Conservation (phyloP, 2,113 vertebrate genomes). For the Hystrix cristata region DNA sequence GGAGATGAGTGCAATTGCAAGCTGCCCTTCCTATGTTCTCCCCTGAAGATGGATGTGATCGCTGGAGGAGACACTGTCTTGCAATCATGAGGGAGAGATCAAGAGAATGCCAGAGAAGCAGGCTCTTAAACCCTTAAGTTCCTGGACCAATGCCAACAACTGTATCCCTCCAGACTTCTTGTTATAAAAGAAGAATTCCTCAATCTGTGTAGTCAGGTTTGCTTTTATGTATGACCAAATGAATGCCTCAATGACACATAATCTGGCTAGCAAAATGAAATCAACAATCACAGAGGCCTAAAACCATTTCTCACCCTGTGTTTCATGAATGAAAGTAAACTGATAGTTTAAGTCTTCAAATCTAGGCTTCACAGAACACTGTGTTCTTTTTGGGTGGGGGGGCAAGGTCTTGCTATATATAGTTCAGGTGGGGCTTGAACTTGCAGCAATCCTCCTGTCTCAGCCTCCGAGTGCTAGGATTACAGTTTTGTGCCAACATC, state of each 20-base stretch:
- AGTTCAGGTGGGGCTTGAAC: background rate
- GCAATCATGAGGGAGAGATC: background rate
- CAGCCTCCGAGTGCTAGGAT: background rate
- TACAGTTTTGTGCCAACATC: fast-evolving
- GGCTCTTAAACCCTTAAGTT: background rate
- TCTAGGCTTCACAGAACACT: background rate
- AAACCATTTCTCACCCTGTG: background rate
- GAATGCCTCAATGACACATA: background rate
- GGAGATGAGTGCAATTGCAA: background rate
- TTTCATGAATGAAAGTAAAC: background rate
- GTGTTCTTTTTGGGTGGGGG: background rate
- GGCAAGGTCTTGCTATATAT: background rate
- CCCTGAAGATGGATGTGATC: background rate
- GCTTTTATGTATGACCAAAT: background rate
- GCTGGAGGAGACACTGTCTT: background rate
- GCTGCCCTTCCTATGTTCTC: background rate
- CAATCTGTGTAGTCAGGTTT: background rate
- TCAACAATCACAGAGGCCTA: background rate
- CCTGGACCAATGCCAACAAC: background rate
- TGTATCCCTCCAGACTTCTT: background rate
- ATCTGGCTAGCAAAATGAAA: background rate
- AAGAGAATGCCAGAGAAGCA: background rate
- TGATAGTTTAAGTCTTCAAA: background rate
- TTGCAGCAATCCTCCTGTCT: background rate
- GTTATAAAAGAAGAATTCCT: background rate